Percentiles rank a stretch among this genome's conserved stretches.
phyloP scores from a whole-genome alignment of 1,140 invertebrate genomes.

The Lasioglossum baleicum region DNA sequence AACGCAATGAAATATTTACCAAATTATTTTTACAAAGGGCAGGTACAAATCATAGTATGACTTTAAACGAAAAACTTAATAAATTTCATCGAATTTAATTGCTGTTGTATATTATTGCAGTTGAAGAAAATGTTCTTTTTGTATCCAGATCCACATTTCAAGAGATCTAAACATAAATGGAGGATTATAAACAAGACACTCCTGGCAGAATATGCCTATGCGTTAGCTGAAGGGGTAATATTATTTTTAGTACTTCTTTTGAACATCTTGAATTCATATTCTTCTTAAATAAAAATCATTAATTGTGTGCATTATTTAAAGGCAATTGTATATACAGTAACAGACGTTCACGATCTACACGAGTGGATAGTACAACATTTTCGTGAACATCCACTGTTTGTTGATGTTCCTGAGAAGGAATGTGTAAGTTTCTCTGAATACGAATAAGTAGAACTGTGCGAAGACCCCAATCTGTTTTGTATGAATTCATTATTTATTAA shows the following conservation, averaged over 20 bases:
- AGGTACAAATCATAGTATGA: conserved; percentile 81
- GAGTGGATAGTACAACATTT: conserved; percentile 98
- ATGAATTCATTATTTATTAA: not conserved
- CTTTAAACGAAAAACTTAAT: conserved; percentile 10
- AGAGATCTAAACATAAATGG: conserved; percentile 99
- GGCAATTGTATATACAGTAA: conserved; percentile 97
- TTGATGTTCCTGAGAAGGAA: conserved; percentile 82
- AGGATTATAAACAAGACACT: conserved; percentile 96
- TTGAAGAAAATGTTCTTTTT: conserved; percentile 99
- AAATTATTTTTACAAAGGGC: conserved; percentile 97
- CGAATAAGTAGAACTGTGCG: not conserved
- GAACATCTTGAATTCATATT: not conserved
- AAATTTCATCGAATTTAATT: conserved; percentile 8
- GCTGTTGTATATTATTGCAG: conserved; percentile 79
- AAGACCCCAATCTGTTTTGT: not conserved
- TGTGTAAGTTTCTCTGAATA: conserved; percentile 44
- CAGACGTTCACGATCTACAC: conserved; percentile 98
- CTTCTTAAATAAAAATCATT: not conserved
- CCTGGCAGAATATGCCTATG: conserved; percentile 98
- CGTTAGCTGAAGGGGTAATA: conserved; percentile 89
- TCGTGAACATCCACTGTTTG: conserved; percentile 94
- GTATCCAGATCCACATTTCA: conserved; percentile 99
- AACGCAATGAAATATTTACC: conserved; percentile 99
- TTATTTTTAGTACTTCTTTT: conserved; percentile 31
- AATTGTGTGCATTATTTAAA: conserved; percentile 73